Evolutionary conservation across 2,113 vertebrate species (phyloP).

Genomic region (Epinephelus cyanopodus): DNA sequence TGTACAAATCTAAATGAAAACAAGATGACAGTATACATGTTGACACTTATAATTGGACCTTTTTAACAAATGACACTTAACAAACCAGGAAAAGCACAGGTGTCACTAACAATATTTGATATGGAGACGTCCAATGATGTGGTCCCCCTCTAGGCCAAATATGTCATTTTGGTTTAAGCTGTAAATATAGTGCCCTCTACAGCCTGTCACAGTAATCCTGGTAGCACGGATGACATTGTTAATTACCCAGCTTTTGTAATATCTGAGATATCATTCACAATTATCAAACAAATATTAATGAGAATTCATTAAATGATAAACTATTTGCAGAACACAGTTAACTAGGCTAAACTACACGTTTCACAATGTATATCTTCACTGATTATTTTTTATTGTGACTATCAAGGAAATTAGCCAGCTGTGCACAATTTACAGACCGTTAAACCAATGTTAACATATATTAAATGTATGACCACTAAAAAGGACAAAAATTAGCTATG

Average conservation of each 20-base stretch:
- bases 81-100: not conserved
- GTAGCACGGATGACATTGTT: not conserved
- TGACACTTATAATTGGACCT: not conserved
- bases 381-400: no score
- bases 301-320: not conserved
- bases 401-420: no score
- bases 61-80: not conserved
- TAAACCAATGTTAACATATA: no score
- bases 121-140: not conserved
- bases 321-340: no score
- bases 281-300: not conserved
- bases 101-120: not conserved
- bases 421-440: no score
- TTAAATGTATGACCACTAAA: no score
- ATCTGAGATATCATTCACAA: not conserved
- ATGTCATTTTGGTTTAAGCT: not conserved
- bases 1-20: not conserved
- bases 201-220: not conserved
- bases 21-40: not conserved
- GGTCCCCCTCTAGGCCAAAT: not conserved
- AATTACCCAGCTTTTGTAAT: not conserved
- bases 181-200: constrained; percentile 30
- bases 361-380: no score
- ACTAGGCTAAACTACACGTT: no score
- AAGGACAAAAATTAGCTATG: not conserved